A percentile compares a stretch with the other conserved stretches of the same genome.
Conservation (phyloP, 30 jellyfish, hydroid and myxozoan species). For the Hydractinia symbiolongicarpus region DNA sequence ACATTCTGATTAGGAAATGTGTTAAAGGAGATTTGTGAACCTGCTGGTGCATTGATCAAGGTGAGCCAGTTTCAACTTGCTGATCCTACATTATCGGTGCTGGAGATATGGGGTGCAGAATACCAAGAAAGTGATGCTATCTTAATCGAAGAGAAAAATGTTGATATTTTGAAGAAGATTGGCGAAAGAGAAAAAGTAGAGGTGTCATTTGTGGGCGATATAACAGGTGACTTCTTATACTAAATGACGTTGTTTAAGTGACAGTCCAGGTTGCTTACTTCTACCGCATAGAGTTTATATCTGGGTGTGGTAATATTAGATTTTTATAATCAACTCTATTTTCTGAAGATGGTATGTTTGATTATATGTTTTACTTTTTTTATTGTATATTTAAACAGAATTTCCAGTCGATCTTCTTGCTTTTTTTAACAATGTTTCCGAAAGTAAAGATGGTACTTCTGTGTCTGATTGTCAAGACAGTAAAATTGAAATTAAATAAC, state of each 20-base stretch:
- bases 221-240: constrained; percentile 48
- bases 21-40: constrained; percentile 77
- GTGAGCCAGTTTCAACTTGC: constrained; percentile 66
- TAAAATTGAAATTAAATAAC: too few relatives aligned
- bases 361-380: too few relatives aligned
- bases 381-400: too few relatives aligned
- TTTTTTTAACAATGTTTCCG: too few relatives aligned
- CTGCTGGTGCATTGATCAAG: constrained; percentile 87
- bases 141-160: constrained; percentile 37
- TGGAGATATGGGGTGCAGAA: constrained; percentile 97
- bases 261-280: too few relatives aligned
- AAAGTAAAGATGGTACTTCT: too few relatives aligned
- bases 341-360: background rate
- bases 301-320: too few relatives aligned
- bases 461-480: too few relatives aligned
- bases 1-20: constrained; percentile 58
- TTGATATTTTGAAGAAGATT: constrained; percentile 48
- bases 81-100: constrained; percentile 76
- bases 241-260: too few relatives aligned
- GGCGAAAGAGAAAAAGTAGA: constrained; percentile 74
- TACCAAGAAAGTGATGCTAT: constrained; percentile 91
- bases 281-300: too few relatives aligned
- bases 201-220: constrained; percentile 75
- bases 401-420: too few relatives aligned
- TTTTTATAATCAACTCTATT: background rate